Evolutionary conservation across 2,797 vertebrate genomes (phyloP).

Genomic region (Lophotriccus pileatus): DNA sequence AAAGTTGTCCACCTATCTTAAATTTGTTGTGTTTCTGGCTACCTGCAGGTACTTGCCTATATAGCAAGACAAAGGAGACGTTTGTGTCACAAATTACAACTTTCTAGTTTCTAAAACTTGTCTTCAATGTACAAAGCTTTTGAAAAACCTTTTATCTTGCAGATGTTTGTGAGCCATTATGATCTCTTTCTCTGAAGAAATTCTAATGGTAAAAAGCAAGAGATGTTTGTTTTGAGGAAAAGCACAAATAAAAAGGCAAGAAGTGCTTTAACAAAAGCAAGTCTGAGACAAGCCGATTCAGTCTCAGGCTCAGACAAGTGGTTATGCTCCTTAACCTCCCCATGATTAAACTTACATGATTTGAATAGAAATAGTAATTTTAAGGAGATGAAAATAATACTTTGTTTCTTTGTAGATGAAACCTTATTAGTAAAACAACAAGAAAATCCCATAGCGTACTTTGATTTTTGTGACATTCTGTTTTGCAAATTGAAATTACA

Average conservation of each 20-base stretch:
- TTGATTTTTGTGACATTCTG: not conserved
- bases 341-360: not conserved
- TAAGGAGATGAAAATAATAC: not conserved
- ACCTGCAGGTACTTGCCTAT: not conserved
- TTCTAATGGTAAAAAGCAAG: not conserved
- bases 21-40: not conserved
- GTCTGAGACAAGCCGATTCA: not conserved
- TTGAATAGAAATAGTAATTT: not conserved
- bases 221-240: not conserved
- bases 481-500: not conserved
- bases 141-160: slow-evolving; percentile 40
- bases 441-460: not conserved
- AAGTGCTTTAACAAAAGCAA: not conserved
- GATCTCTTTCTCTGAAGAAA: not conserved
- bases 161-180: not conserved
- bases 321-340: not conserved
- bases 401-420: not conserved
- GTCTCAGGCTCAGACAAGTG: not conserved
- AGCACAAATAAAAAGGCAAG: not conserved
- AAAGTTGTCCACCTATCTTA: not conserved
- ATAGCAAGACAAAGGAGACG: not conserved
- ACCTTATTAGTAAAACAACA: not conserved
- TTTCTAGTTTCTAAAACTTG: not conserved
- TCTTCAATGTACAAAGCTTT: not conserved
- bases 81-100: slow-evolving; percentile 10